Evolutionary conservation across 1,140 invertebrate genomes (phyloP), one percentile per base, ranked within the genome.

Genomic region (Sesamia nonagrioides): DNA sequence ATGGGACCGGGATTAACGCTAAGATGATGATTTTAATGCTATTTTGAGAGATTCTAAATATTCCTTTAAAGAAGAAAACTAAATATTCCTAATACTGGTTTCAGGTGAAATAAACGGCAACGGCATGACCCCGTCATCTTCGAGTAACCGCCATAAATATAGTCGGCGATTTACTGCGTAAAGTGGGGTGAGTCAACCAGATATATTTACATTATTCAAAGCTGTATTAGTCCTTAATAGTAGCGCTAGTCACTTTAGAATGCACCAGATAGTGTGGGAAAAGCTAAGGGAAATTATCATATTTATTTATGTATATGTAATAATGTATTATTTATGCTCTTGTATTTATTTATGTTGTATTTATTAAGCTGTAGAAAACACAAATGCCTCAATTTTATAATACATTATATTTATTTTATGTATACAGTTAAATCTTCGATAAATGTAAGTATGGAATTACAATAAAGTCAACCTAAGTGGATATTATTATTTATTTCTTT

Each of bases 121-220:
- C 95, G 95, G 97, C 74, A 96, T 99, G 95, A 97, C 98, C 84
- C 97, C 98, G 58, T 97, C 98, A 77, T 97, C 98, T n/a, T 37
- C 96, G 98, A 95, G 97, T 98, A 95, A 97, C 98, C 78, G 98
- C 98, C 68, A 97, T 99, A 92, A 98, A 98, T 92, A 98, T 99
- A 95, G 98, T 99, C 78, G 98, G 98, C 79, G 98, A 99, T 95
- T 96, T 99, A 76, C 97, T 99, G 90, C 96, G 98, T 89, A 98
- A 98, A 98, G 98, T 99, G 84, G 97, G 95, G 97, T 97, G 95
- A 97, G 96, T 97, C 88, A 86, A 50, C 80, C 68, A 68, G 77
- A 80, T 81, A 63, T 85, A 56, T 60, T 69, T 27, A 54, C 33
- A 58, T 37, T 72, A 56, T 35, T 77, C 74, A 78, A 66, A 61